A percentile compares a stretch with the other conserved stretches of the same genome.
These are phyloP conservation scores for Cataglyphis livida DNA, from an alignment of 2,888 invertebrate species.

Conservation along the genomic window DNA sequence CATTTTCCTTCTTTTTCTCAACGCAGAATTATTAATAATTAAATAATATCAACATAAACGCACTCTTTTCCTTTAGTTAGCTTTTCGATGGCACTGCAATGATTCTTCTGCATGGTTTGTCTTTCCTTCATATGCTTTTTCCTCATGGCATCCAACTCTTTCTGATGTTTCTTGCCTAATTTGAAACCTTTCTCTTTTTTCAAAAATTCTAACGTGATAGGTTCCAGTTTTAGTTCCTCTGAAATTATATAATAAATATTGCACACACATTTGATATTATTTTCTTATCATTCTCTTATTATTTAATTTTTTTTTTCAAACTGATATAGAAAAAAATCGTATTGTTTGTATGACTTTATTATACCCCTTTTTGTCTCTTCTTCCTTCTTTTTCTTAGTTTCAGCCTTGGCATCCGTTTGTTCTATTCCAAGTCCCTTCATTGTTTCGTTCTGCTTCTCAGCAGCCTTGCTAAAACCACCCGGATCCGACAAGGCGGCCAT, in stretches of 20 bases:
- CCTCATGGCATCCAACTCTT: conserved; percentile 88
- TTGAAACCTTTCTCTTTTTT: conserved; percentile 86
- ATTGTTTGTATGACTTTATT: conserved; percentile 11
- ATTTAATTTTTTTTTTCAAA: neutral
- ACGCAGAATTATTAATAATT: conserved; percentile 8
- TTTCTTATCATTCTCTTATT: neutral
- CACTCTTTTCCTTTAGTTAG: conserved; percentile 88
- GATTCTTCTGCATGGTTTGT: conserved; percentile 87
- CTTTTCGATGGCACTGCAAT: conserved; percentile 88
- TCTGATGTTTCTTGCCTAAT: conserved; percentile 87
- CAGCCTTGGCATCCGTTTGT: conserved; percentile 85
- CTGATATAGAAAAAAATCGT: neutral
- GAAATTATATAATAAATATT: conserved; percentile 19
- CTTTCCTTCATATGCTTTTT: conserved; percentile 89
- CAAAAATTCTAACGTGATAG: conserved; percentile 86
- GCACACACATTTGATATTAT: neutral
- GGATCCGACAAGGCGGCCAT: conserved; percentile 99
- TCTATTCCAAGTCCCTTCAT: conserved; percentile 91
- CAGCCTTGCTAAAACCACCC: conserved; percentile 90
- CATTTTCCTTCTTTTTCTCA: neutral
- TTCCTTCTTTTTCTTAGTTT: conserved; percentile 83
- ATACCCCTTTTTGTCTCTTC: conserved; percentile 83
- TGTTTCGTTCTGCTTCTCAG: conserved; percentile 88
- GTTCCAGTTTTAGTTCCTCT: conserved; percentile 82
- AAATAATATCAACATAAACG: conserved; percentile 17